Evolutionary conservation across 2,888 invertebrate species (phyloP), one percentile per base, ranked within the genome.

Genomic region (Cheilosia urbana): DNA sequence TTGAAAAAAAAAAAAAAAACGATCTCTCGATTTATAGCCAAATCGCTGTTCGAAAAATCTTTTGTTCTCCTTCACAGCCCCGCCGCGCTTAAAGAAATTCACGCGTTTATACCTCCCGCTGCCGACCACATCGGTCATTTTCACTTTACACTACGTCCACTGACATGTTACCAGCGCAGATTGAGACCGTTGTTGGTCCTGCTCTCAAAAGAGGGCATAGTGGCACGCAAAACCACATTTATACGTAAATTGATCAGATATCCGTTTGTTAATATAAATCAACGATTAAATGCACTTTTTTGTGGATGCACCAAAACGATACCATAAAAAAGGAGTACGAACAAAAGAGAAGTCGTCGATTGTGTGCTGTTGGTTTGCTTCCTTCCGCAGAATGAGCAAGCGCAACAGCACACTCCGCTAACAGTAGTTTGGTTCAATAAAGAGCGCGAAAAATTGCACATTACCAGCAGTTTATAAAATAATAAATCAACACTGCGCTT

Each of bases 211-310:
- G 30, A n/a, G 66, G 40, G 30, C 30, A 66, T 51, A 77, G 80
- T 73, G 72, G 76, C 87, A 84, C 62, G 76, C 78, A 87, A 83
- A 77, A 68, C 60, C 83, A 82, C 79, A 87, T 85, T 87, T 83
- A 87, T 87, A 85, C 78, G 78, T 75, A 80, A 87, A 88, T 88
- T 88, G 88, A 88, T 87, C 87, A 87, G 88, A 88, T 87, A 87
- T 80, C 87, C 84, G 75, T 88, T 87, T 87, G 80, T 78, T 69
- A 79, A 88, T 82, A 85, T 87, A 87, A 88, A 88, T 87, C 84
- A 81, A 77, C 62, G 77, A 87, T 81, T 82, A 72, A 75, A 58
- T 68, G 51, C 37, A 13, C 4, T 37, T 37, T 53, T 76, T 69
- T 42, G 37, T 58, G 27, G 24, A 65, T 21, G 27, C 45, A 49